Evolutionary conservation across 1,140 invertebrate species (phyloP), one percentile per base, ranked within the genome.

Genomic region (Reticulitermes speratus): DNA sequence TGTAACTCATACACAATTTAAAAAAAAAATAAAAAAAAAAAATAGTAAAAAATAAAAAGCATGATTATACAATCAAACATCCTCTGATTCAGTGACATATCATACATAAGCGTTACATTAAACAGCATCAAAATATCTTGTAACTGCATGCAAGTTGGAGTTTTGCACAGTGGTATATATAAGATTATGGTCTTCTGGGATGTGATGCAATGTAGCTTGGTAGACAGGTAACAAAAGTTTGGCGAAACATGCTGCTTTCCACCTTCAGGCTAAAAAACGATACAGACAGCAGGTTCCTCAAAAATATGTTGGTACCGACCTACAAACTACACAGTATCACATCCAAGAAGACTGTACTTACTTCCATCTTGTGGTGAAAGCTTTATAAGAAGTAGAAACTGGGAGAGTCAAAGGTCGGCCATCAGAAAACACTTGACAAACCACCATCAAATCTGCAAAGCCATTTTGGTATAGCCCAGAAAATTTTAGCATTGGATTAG

Each of bases 321-420:
- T 38, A 38, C 38, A 38, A 38, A 38, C 38, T 38, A 38, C 38
- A 38, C 38, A 38, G 38, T 5, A 38, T 38, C 38, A 38, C 38
- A 38, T 38, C 38, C 87, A 45, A 38, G 83, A 86, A 87, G 81
- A 82, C 44, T 85, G 75, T 86, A 92, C 95, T 93, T 94, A 97
- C 97, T 97, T 98, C 97, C 97, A 99, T 89, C 98, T 92, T 65
- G 95, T 97, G 69, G 95, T 96, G 89, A 99, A 99, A 44, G 97
- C 93, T 92, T 99, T 99, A 89, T 99, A 99, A 6, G 97, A 95
- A 44, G 98, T 99, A 75, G 95, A 94, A 45, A 98, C 96, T 25
- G 98, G 97, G 85, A 99, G 91, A 55, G 97, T 96, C 8, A 99
- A 92, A 2, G 96, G 95, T 87, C 95, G 93, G 84, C 96, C 96